phyloP scores from a whole-genome alignment of 2,888 invertebrate genomes.

The Lasioglossum marginatum region DNA sequence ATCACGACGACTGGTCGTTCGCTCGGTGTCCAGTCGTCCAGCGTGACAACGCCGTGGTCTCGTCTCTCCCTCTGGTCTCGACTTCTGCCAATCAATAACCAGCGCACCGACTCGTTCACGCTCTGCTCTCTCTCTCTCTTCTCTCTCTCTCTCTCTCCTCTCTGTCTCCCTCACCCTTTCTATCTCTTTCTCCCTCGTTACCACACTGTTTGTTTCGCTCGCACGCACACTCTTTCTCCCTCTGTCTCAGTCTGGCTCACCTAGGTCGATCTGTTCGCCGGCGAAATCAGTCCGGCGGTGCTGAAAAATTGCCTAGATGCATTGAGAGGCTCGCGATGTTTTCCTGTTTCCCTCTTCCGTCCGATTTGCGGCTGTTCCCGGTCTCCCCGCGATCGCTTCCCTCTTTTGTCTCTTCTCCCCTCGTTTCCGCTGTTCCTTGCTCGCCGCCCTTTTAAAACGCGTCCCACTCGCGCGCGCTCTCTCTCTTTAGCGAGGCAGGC shows the following conservation, averaged over 20 bases:
- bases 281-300: background rate
- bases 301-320: constrained; percentile 19
- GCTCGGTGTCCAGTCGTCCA: constrained; percentile 59
- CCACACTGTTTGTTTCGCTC: constrained; percentile 3
- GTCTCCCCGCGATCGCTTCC: background rate
- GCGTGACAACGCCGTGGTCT: constrained; percentile 67
- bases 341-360: constrained; percentile 42
- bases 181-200: background rate
- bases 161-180: constrained; percentile 22
- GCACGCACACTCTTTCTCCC: background rate
- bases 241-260: constrained; percentile 21
- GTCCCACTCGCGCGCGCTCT: background rate
- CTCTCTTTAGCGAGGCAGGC: background rate
- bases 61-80: constrained; percentile 71
- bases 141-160: constrained; percentile 29
- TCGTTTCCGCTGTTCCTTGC: constrained; percentile 30
- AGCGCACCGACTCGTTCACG: constrained; percentile 72
- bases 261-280: background rate
- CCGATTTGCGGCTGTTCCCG: constrained; percentile 4
- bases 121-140: constrained; percentile 47
- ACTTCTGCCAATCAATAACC: constrained; percentile 78
- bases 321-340: constrained; percentile 28
- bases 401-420: constrained; percentile 15
- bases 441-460: constrained; percentile 23
- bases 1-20: constrained; percentile 18